Evolutionary conservation across 2,113 vertebrate genomes (phyloP), one percentile per base, ranked within the genome.

Genomic region (Monopterus albus): DNA sequence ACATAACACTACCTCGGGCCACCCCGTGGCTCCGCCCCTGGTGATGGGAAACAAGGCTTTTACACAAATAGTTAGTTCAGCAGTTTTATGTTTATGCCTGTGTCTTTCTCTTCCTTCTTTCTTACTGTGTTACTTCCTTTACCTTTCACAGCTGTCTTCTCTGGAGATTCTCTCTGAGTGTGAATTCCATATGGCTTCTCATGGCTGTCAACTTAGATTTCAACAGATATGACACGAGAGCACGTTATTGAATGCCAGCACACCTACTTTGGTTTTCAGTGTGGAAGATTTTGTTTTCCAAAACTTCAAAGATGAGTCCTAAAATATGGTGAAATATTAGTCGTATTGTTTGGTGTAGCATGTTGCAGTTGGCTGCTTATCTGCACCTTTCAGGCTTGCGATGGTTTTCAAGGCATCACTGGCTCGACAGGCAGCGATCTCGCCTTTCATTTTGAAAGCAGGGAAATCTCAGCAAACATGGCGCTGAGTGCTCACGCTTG

Each of bases 381-480:
- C 47, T 38, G 3, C 11, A 29, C 50, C 40, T 66, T 59, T 69
- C 63, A 50, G 31, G 14, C 49, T 61, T 20, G 13, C 21, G 49
- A 72, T 84, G 84, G 79, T 83, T 79, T 78, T 78, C 56, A 72
- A 26, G 43, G 67, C 25, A 10, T 45, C 63, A 28, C 39, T 33
- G 52, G 40, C 52, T 63, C 33, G 31, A 53, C 72, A 76, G 42
- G 56, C 78, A 57, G 36, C 15, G 51, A 60, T 58, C 21, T 55
- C 3, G 43, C 43, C 71, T 86, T 72, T 85, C 78, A 63, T 80
- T 84, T n/a, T 79, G 69, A 80, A 71, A 52, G 72, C 70, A 72
- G 57, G 72, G 26, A 89, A 91, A 83, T 81, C 87, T 88, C 80
- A 85, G 84, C 80, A 88, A 90, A 91, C 85, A 87, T 26, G 46